Conservation (phyloP, 53 echinoderm and acorn worm genomes). For the Apostichopus leukothele region DNA sequence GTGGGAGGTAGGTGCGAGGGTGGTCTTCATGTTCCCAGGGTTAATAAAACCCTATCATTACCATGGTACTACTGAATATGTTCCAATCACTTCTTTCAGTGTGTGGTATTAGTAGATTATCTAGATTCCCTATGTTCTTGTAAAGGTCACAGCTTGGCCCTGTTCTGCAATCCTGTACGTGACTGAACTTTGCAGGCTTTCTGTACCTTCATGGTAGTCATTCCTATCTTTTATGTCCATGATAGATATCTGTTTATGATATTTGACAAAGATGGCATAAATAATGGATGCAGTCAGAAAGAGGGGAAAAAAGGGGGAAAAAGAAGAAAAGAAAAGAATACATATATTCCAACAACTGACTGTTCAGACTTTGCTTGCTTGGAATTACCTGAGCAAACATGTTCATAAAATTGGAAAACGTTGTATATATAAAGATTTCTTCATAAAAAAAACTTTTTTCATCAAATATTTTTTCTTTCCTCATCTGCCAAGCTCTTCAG, state of each 20-base stretch:
- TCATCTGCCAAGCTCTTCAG: too few relatives aligned
- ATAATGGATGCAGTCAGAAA: not conserved
- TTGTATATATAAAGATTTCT: too few relatives aligned
- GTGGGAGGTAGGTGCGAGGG: too few relatives aligned
- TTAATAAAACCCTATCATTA: too few relatives aligned
- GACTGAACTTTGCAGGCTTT: not conserved
- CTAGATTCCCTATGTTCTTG: too few relatives aligned
- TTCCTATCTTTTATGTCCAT: not conserved
- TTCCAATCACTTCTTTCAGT: too few relatives aligned
- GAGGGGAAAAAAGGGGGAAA: not conserved
- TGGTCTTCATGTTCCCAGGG: too few relatives aligned
- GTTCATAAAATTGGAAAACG: not conserved
- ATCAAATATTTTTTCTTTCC: too few relatives aligned
- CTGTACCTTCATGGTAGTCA: not conserved
- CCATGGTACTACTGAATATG: too few relatives aligned
- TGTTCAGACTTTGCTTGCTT: not conserved
- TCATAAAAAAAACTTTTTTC: too few relatives aligned
- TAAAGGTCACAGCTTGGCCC: not conserved
- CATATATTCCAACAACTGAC: too few relatives aligned
- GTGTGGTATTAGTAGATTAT: too few relatives aligned
- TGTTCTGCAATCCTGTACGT: not conserved
- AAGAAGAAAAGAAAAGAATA: not conserved
- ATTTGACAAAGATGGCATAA: not conserved
- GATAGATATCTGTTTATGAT: constrained; percentile 6
- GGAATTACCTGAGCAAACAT: not conserved